phyloP scores from a whole-genome alignment of 1,140 invertebrate genomes.

The Drosophila persimilis region DNA sequence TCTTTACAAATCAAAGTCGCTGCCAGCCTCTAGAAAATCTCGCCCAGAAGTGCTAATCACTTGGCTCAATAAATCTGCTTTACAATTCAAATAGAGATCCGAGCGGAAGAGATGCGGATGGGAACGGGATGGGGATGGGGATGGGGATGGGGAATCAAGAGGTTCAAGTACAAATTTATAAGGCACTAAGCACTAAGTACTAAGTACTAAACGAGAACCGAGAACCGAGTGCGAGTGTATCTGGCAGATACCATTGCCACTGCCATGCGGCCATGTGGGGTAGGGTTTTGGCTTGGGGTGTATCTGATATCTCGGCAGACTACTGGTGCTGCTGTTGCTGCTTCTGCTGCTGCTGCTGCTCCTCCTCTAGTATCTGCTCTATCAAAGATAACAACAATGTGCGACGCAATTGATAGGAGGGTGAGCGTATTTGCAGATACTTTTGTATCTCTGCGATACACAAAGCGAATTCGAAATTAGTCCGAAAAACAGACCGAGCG shows the following conservation, averaged over 20 bases:
- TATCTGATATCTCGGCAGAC: slow-evolving; percentile 59
- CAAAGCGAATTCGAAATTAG: slow-evolving; percentile 66
- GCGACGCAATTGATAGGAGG: slow-evolving; percentile 59
- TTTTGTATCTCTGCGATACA: slow-evolving; percentile 55
- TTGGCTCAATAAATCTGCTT: slow-evolving; percentile 69
- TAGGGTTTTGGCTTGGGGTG: slow-evolving; percentile 11
- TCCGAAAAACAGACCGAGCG: slow-evolving; percentile 42
- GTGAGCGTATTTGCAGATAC: slow-evolving; percentile 42
- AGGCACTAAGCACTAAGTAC: no score
- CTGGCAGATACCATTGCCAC: slow-evolving; percentile 20
- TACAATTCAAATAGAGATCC: slow-evolving; percentile 51
- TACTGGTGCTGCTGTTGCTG: slow-evolving; percentile 23
- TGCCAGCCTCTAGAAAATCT: slow-evolving; percentile 37
- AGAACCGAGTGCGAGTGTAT: slow-evolving; percentile 1
- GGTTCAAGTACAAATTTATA: slow-evolving; percentile 15
- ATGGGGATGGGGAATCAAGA: slow-evolving; percentile 16
- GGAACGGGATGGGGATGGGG: neutral
- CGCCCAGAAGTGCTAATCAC: slow-evolving; percentile 72
- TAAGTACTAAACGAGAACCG: neutral
- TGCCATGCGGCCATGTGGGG: neutral
- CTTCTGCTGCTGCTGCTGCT: slow-evolving; percentile 28
- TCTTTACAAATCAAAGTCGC: no score
- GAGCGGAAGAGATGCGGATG: neutral
- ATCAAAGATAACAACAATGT: slow-evolving; percentile 60
- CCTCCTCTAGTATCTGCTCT: neutral